Conservation (phyloP, 2,797 vertebrate species). For the Periparus ater region DNA sequence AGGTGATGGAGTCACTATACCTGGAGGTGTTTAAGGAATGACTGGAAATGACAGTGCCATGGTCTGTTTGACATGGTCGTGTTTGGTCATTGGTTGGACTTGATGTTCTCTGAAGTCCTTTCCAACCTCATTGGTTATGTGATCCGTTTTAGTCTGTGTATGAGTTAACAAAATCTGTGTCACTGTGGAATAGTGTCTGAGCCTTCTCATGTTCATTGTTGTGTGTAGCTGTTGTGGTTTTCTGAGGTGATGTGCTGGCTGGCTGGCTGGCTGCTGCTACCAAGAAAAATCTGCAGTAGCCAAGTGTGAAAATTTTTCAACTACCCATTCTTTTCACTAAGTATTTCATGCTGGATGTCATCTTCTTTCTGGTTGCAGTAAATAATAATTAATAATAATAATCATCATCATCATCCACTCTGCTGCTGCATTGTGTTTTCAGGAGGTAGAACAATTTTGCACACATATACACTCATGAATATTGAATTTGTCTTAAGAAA, state of each 20-base stretch:
- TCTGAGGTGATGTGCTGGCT: not conserved
- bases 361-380: not conserved
- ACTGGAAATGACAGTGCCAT: not conserved
- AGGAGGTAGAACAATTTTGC: not conserved
- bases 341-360: not conserved
- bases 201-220: not conserved
- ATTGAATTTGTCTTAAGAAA: not conserved
- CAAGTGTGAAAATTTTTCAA: not conserved
- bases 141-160: not conserved
- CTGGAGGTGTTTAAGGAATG: not conserved
- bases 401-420: not conserved
- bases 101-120: not conserved
- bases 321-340: not conserved
- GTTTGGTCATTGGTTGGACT: not conserved
- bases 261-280: not conserved
- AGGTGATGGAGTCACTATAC: not conserved
- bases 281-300: not conserved
- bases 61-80: not conserved
- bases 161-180: not conserved
- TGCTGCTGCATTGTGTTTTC: not conserved
- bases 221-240: not conserved
- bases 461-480: not conserved
- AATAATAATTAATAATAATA: not conserved
- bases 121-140: not conserved
- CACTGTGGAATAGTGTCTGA: not conserved